Base-by-base conservation (phyloP, 2,797 vertebrate genomes). In the Sparus aurata region DNA sequence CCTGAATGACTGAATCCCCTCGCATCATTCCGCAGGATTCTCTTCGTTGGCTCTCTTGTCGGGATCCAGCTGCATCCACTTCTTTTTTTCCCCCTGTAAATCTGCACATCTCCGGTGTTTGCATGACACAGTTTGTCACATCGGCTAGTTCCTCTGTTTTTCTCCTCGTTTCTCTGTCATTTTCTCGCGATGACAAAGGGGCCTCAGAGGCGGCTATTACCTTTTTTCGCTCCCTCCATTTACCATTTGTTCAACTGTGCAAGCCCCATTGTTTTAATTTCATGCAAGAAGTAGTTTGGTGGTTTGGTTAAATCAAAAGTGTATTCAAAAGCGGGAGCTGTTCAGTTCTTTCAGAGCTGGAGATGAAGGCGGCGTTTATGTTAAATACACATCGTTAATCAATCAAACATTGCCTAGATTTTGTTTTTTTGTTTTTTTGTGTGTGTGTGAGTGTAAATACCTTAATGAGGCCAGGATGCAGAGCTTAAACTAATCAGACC, bases 211-310 rank as follows among this genome's bases (percentile, higher is more conserved):
- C 87, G 86, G 87, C 84, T 83, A 88, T 92, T 92, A 86, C 84
- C 87, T 86, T 88, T 82, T 83, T 76, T 60, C 8, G 8, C 76
- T 83, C 79, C 85, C 91, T 89, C 87, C 86, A 91, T 94, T 93
- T 91, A 87, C 87, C 79, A 89, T 88, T 89, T 92, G 77, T 85
- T 88, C 90, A 91, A 45, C 89, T 93, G 87, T 90, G 88, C 85
- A 88, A 84, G 68, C 83, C 66, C 87, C 85, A 87, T 92, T 93
- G 91, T 93, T 92, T 93, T 92, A 90, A 93, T 94, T 94, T 93
- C 90, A 93, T 92, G 91, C 92, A 93, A 93, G 91, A 93, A 60
- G 34, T 90, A 77, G 73, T 90, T 87, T 90, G 67, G 74, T 87
- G 81, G 89, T 94, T 91, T 87, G 81, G 75, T 88, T 84, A 81